These are phyloP conservation scores for Cladorhizidae sp. DNA, from an alignment of 37 sponge, comb jelly and placozoan genomes.

Conservation along the genomic window DNA sequence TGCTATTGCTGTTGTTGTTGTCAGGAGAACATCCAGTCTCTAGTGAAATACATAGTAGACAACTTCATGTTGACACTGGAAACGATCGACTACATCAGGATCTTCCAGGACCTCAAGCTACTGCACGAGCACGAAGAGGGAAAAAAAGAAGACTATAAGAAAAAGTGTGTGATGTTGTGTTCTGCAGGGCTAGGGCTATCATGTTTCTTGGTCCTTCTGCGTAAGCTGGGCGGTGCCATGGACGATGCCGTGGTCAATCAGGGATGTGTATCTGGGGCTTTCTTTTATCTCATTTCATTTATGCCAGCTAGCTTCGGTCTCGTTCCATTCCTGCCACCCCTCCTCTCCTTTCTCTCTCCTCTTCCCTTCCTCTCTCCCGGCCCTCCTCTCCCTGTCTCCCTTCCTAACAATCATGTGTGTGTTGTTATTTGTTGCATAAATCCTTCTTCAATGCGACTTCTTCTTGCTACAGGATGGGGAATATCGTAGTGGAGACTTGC, in stretches of 20 bases:
- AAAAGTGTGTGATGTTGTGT: constrained; percentile 15
- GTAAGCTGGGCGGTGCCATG: too few species aligned
- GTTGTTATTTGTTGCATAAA: background rate
- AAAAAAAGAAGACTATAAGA: background rate
- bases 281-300: too few species aligned
- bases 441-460: background rate
- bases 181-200: too few species aligned
- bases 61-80: constrained; percentile 64
- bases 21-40: constrained; percentile 71
- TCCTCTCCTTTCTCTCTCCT: too few species aligned
- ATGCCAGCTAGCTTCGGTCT: too few species aligned
- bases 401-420: background rate
- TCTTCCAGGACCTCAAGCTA: constrained; percentile 75
- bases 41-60: constrained; percentile 79
- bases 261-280: too few species aligned
- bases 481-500: constrained; percentile 11
- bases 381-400: background rate
- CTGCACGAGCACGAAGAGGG: constrained; percentile 74
- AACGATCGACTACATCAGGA: constrained; percentile 77
- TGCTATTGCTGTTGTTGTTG: background rate
- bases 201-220: too few species aligned
- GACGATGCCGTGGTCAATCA: too few species aligned
- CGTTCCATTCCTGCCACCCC: too few species aligned
- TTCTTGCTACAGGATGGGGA: background rate
- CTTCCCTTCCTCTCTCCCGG: too few species aligned